phyloP scores from a whole-genome alignment of 2,797 vertebrate species.

The Hippopotamyrus pictus region DNA sequence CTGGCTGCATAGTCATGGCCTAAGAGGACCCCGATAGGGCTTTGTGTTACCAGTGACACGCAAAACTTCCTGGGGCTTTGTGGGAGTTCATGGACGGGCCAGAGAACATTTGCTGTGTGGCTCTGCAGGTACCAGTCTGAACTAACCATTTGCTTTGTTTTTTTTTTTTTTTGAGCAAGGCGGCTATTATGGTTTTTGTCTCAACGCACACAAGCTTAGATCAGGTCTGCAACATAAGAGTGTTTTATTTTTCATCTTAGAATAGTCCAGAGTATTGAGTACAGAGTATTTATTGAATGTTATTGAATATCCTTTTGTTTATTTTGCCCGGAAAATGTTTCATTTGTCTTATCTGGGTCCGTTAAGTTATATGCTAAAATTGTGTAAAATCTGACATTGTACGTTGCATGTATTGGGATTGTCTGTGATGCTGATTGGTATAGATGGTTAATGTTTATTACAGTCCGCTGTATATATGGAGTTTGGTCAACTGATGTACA shows the following conservation, averaged over 20 bases:
- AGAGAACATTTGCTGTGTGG: neutral
- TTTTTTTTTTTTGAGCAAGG: neutral
- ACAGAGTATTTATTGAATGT: neutral
- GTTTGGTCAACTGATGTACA: neutral
- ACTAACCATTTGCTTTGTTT: neutral
- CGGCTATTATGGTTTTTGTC: neutral
- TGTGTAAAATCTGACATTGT: neutral
- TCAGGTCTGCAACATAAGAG: neutral
- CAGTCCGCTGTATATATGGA: neutral
- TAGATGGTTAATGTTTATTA: neutral
- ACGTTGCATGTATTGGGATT: neutral
- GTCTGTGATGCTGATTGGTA: neutral
- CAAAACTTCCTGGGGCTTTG: neutral
- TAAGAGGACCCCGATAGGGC: neutral
- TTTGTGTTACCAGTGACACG: neutral
- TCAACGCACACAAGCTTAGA: neutral
- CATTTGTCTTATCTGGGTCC: neutral
- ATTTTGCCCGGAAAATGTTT: neutral
- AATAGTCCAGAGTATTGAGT: neutral
- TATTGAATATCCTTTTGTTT: neutral
- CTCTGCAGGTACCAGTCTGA: neutral
- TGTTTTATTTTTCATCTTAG: neutral
- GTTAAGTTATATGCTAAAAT: neutral
- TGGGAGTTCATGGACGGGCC: neutral
- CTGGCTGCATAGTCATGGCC: neutral